Conservation (phyloP, 2,113 vertebrate species). For the Columba livia region DNA sequence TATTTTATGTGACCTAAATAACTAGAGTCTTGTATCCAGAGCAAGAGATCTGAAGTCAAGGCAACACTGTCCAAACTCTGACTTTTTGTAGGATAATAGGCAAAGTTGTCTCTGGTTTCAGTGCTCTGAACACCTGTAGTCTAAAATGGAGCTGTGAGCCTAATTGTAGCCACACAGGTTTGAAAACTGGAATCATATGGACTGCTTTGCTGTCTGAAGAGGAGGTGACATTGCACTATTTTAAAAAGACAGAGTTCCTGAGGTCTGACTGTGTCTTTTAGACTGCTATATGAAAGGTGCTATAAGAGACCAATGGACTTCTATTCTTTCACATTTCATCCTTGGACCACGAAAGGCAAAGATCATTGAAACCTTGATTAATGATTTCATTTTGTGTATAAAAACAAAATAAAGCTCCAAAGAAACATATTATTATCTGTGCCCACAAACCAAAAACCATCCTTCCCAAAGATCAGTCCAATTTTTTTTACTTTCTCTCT, state of each 20-base stretch:
- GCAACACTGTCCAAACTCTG: neutral
- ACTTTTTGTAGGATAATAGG: neutral
- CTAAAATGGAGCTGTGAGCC: neutral
- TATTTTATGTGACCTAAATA: neutral
- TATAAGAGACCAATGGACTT: neutral
- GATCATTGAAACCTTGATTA: neutral
- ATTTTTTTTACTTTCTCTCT: neutral
- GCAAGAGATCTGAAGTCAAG: neutral
- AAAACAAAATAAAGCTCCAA: neutral
- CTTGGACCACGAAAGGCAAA: neutral
- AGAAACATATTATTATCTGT: neutral
- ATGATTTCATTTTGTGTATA: neutral
- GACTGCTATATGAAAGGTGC: neutral
- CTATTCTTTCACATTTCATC: neutral
- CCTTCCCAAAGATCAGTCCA: neutral
- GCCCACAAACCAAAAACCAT: neutral
- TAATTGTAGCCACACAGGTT: neutral
- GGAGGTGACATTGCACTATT: neutral
- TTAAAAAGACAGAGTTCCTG: neutral
- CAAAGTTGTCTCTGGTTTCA: neutral
- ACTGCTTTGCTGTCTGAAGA: neutral
- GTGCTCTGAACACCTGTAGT: neutral
- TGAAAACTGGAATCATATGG: neutral
- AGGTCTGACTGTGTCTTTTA: neutral
- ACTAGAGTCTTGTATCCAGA: neutral